Conservation (phyloP, 2,888 invertebrate genomes). For the Lasioglossum zephyrum region DNA sequence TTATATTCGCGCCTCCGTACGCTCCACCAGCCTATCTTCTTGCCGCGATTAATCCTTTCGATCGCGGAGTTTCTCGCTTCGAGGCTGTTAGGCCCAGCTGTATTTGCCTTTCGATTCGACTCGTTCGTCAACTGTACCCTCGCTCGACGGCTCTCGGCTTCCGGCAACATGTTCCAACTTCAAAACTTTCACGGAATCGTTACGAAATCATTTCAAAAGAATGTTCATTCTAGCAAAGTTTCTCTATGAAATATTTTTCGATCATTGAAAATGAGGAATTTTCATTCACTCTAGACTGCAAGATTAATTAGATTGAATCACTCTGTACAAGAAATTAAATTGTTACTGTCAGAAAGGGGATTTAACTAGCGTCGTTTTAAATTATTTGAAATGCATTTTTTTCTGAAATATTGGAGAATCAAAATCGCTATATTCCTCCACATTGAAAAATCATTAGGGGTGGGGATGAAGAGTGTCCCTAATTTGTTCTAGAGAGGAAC, state of each 20-base stretch:
- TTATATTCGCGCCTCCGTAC: slow-evolving; percentile 68
- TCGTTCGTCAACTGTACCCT: background rate
- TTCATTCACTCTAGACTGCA: no score
- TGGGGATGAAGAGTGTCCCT: no score
- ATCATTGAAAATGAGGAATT: background rate
- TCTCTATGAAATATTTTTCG: background rate
- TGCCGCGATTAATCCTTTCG: slow-evolving; percentile 30
- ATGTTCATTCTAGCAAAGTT: background rate
- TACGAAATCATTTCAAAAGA: background rate
- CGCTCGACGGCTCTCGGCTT: background rate
- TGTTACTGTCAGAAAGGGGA: no score
- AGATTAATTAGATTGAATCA: no score
- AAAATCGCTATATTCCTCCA: no score
- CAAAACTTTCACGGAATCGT: background rate
- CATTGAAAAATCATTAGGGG: no score
- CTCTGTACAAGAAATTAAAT: no score
- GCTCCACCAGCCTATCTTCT: background rate
- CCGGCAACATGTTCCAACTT: background rate
- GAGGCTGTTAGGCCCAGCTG: background rate
- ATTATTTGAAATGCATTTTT: no score
- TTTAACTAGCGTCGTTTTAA: no score
- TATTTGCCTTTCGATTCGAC: slow-evolving; percentile 1
- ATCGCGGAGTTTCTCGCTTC: slow-evolving; percentile 11
- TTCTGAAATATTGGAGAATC: no score
- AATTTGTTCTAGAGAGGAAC: no score